Base-by-base conservation (phyloP, 2,888 invertebrate genomes). In the Leucania comma region DNA sequence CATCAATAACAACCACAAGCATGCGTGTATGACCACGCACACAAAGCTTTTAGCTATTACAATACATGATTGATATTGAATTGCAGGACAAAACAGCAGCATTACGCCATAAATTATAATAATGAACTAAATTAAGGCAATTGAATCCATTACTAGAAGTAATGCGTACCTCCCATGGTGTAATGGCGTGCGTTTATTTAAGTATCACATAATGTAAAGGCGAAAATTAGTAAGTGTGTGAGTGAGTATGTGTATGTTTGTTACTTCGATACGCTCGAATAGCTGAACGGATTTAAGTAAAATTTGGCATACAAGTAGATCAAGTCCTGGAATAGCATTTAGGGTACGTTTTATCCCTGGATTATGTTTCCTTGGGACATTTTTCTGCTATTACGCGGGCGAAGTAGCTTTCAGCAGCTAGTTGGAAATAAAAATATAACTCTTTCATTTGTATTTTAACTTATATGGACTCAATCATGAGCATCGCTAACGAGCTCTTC, bases 1-100 rank as follows among this genome's bases (percentile, higher is more conserved):
- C 93, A 93, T 93, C 92, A 91, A 92, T 92, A 91, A 90, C 89
- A 81, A 89, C 88, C 73, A 87, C 87, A 84, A 86, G 83, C 86
- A 86, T 84, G 86, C 82, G 86, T 84, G 82, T 73, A 65, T 88
- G 87, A 86, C 86, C 80, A 73, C 38, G 75, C 82, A 88, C 86
- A 92, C 90, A 93, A 90, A 87, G 88, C 87, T 85, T 89, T 89
- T 88, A 87, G 83, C 81, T 86, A 84, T 82, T 79, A 82, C 78
- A 84, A 84, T 86, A 83, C 85, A 85, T 86, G 85, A 86, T 84
- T 82, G 85, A 86, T 87, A 83, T 86, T 75, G 35, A 69, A 70
- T 69, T 66, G 46, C 20, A 48, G 54, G 51, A 58, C 20, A 68
- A 62, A 29, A 29, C 2, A 29, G 29, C 14, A 22, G 32, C 29